These are phyloP conservation scores for Macrotrachela quadricornifera DNA, from an alignment of 1,140 invertebrate species.

Conservation along the genomic window DNA sequence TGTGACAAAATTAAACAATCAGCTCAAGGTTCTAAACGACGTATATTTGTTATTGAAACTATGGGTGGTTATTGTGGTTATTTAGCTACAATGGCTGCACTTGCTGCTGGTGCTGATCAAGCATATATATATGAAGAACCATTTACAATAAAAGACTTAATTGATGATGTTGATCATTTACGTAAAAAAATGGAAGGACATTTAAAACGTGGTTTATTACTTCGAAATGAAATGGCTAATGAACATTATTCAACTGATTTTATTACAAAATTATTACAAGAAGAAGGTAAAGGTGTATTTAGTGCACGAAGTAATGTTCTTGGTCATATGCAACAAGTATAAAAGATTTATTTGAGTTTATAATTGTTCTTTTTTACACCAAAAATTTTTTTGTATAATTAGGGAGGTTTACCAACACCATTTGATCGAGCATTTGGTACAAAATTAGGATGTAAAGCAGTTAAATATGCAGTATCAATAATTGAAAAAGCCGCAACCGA, in stretches of 20 bases:
- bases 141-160: conserved; percentile 75
- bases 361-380: neutral
- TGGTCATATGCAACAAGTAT: conserved; percentile 41
- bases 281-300: conserved; percentile 71
- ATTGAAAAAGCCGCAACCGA: neutral
- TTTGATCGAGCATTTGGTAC: conserved; percentile 97
- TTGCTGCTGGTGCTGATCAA: conserved; percentile 90
- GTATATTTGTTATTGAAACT: conserved; percentile 80
- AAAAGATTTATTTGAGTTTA: conserved; percentile 8
- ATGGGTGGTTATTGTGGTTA: conserved; percentile 98
- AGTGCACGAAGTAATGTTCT: conserved; percentile 61
- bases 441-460: conserved; percentile 79
- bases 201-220: conserved; percentile 6
- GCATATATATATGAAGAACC: conserved; percentile 96
- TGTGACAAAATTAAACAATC: conserved; percentile 63
- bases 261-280: conserved; percentile 72
- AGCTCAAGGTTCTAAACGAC: conserved; percentile 34
- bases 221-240: conserved; percentile 73
- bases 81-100: conserved; percentile 70
- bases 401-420: conserved; percentile 80
- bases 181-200: conserved; percentile 6
- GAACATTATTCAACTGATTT: conserved; percentile 92
- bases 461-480: conserved; percentile 57
- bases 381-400: neutral
- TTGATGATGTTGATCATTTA: conserved; percentile 28